Evolutionary conservation across 1,140 invertebrate genomes (phyloP), one percentile per base, ranked within the genome.

Genomic region (Sarcophaga bullata): DNA sequence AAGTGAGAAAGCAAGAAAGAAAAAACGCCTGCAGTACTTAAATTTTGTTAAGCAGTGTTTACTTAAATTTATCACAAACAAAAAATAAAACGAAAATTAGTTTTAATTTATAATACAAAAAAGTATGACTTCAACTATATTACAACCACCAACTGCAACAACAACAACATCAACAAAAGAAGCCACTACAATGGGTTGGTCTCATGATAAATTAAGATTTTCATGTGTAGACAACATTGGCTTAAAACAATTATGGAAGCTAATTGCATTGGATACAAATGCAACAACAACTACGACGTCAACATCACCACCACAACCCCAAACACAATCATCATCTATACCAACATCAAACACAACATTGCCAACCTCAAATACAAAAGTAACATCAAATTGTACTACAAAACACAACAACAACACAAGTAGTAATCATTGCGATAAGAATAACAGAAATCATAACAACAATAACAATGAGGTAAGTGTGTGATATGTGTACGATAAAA

Each of bases 181-280:
- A 84, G 25, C 81, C 80, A 83, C 82, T 80, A 83, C 82, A 4
- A 89, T 89, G 88, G 88, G 87, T 84, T 89, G 88, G 88, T 88
- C 88, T 37, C 88, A 89, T 85, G 88, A 89, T 80, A 89, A 89
- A 85, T 82, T 89, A 81, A 87, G 88, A 80, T 89, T 89, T 78
- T 87, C 87, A 82, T 89, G 88, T 85, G 88, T 89, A 81, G 88
- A 89, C 82, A 89, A 89, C 81, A 89, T 89, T 80, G 86, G 88
- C 15, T 85, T 89, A 8, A 87, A 87, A 84, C 88, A 89, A 82
- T 83, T 89, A 46, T 89, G 88, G 88, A 89, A 88, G 82, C 82
- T 89, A 49, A 89, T 89, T 86, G 88, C 87, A 85, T 85, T 89
- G 86, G 88, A 89, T 84, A 86, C 87, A 73, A 81, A 81, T 81